These are phyloP conservation scores for Teleiodes luculella DNA, from an alignment of 2,888 invertebrate genomes.

Conservation along the genomic window DNA sequence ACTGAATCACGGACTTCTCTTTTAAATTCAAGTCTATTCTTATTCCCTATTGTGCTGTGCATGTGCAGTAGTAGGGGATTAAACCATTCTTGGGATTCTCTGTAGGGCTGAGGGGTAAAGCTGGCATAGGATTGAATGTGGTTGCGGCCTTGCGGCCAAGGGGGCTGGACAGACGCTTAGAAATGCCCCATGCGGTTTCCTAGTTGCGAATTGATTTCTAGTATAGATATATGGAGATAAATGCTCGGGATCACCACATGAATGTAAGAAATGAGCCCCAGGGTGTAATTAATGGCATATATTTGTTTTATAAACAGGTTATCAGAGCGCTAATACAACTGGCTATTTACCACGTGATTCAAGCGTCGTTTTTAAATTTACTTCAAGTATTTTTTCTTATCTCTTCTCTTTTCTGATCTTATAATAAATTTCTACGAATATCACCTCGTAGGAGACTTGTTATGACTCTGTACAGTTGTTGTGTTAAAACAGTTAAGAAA, in stretches of 20 bases:
- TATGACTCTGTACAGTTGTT: too few species aligned
- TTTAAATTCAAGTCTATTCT: conserved; percentile 37
- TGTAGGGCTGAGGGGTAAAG: conserved; percentile 37
- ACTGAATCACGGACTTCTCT: not conserved
- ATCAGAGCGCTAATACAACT: too few species aligned
- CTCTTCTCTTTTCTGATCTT: too few species aligned
- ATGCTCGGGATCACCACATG: not conserved
- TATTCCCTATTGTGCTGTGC: conserved; percentile 54
- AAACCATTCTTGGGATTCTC: conserved; percentile 54
- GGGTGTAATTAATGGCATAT: not conserved
- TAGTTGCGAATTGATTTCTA: conserved; percentile 5
- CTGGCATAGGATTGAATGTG: conserved; percentile 59
- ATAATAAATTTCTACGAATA: too few species aligned
- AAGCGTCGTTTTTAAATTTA: too few species aligned
- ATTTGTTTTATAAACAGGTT: too few species aligned
- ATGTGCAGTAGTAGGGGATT: conserved; percentile 54
- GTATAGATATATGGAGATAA: not conserved
- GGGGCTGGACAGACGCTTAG: conserved; percentile 35
- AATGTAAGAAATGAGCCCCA: not conserved
- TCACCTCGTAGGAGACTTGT: too few species aligned
- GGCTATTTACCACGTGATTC: too few species aligned
- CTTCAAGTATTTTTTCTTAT: too few species aligned
- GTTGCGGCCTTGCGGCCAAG: conserved; percentile 40
- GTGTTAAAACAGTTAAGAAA: too few species aligned
- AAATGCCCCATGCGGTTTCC: conserved; percentile 36